Evolutionary conservation across 2,888 invertebrate genomes (phyloP).

Genomic region (Tinea pellionella): DNA sequence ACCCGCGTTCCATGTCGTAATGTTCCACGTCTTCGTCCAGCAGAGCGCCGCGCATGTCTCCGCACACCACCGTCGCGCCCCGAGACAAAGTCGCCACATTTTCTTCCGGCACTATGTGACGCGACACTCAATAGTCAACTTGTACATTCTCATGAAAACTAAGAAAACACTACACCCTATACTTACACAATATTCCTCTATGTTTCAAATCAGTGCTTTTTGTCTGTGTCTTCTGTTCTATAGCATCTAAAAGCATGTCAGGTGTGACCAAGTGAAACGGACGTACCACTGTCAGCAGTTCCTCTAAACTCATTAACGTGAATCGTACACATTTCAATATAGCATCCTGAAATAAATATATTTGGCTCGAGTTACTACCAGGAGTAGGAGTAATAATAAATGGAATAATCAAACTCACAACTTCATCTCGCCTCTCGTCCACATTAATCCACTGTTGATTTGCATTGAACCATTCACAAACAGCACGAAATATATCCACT

Average conservation of each 20-base stretch:
- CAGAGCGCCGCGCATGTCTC: slow-evolving; percentile 89
- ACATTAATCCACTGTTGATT: slow-evolving; percentile 78
- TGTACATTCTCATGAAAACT: slow-evolving; percentile 7
- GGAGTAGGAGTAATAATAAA: no score
- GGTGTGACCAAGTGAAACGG: slow-evolving; percentile 88
- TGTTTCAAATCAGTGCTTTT: slow-evolving; percentile 84
- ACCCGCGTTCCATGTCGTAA: slow-evolving; percentile 94
- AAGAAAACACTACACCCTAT: not conserved
- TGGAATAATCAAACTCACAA: slow-evolving; percentile 30
- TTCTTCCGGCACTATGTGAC: slow-evolving; percentile 80
- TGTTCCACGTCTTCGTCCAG: slow-evolving; percentile 88
- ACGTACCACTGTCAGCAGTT: slow-evolving; percentile 89
- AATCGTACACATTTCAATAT: slow-evolving; percentile 79
- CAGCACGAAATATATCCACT: slow-evolving; percentile 93
- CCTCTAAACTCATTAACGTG: slow-evolving; percentile 88
- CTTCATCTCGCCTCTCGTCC: slow-evolving; percentile 70
- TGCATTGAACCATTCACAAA: slow-evolving; percentile 86
- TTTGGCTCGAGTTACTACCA: no score
- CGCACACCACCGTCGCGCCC: slow-evolving; percentile 88
- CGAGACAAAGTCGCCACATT: slow-evolving; percentile 88
- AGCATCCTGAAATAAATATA: slow-evolving; percentile 53
- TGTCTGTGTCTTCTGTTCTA: slow-evolving; percentile 85
- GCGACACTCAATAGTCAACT: slow-evolving; percentile 12
- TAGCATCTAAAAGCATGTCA: slow-evolving; percentile 93
- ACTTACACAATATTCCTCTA: slow-evolving; percentile 81